Evolutionary conservation across 1,140 invertebrate genomes (phyloP), one percentile per base, ranked within the genome.

Genomic region (Caerostris extrusa): DNA sequence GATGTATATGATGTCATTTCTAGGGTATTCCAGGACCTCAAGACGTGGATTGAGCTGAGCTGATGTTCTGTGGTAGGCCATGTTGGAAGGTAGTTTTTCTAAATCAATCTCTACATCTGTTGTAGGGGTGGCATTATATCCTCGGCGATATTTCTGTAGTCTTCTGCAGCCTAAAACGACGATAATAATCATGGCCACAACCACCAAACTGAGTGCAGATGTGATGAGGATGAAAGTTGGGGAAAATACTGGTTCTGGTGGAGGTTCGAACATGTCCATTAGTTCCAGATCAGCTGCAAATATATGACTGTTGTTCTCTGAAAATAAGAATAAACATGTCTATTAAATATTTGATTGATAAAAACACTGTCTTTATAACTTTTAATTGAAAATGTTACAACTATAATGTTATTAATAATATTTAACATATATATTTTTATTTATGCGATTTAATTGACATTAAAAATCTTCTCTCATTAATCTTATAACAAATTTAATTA

Each of bases 1-100:
- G 69, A 99, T 97, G 95, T 99, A 99, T 94, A 99, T 98, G 61
- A 99, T 99, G 95, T 99, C 98, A 95, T 99, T 99, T 83, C 99
- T 97, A 0, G 98, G 98, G 96, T 99, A 99, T 96, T 99, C 98
- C 12, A 99, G 96, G 95, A 98, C 98, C 96, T 99, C 98, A 55
- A 99, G 96, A 95, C 98, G 99, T 2, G 98, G 98, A 97, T 99
- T 99, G 60, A 98, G 96, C 95, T 98, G 97, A 8, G 97, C 97
- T 95, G 97, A 97, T 94, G 97, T 98, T 95, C 97, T 97, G 95
- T 98, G 98, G 95, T 99, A 99, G 77, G 98, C 97, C 90, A 98
- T 96, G 95, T 99, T 99, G 90, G 97, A 98, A 1, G 98, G 98
- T 7, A 99, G 96, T 96, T 98, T 98, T 95, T 98, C 97, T 89